phyloP scores from a whole-genome alignment of 2,888 invertebrate species.

The Antheraea yamamai region DNA sequence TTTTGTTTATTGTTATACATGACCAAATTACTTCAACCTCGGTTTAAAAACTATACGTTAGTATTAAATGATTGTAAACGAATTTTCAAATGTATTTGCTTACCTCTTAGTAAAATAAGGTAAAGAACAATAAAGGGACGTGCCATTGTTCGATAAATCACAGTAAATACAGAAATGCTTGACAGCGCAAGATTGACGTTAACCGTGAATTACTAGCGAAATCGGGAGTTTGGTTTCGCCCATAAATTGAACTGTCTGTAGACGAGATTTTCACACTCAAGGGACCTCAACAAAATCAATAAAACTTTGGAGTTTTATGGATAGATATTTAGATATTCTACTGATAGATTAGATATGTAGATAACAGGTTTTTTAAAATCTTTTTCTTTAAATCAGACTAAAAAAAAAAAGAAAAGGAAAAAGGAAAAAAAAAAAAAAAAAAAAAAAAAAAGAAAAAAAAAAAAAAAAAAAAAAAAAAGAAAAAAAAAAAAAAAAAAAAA shows the following conservation, averaged over 20 bases:
- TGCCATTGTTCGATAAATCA: background rate
- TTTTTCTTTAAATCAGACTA: too few relatives aligned
- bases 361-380: too few relatives aligned
- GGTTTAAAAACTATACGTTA: background rate
- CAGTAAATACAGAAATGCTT: background rate
- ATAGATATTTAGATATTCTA: background rate
- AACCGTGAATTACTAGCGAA: conserved; percentile 10
- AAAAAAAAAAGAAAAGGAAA: too few relatives aligned
- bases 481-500: too few relatives aligned
- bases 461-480: too few relatives aligned
- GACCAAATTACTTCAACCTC: background rate
- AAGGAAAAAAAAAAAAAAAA: too few relatives aligned
- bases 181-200: conserved; percentile 8
- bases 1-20: background rate
- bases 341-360: too few relatives aligned
- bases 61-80: background rate
- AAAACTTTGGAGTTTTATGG: background rate
- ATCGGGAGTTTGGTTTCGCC: background rate
- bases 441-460: too few relatives aligned
- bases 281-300: background rate
- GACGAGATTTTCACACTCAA: background rate
- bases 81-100: background rate
- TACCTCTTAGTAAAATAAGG: background rate
- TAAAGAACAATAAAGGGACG: background rate
- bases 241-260: conserved; percentile 12